Conservation (phyloP, 2,888 invertebrate genomes). For the Microplitis deprimator region DNA sequence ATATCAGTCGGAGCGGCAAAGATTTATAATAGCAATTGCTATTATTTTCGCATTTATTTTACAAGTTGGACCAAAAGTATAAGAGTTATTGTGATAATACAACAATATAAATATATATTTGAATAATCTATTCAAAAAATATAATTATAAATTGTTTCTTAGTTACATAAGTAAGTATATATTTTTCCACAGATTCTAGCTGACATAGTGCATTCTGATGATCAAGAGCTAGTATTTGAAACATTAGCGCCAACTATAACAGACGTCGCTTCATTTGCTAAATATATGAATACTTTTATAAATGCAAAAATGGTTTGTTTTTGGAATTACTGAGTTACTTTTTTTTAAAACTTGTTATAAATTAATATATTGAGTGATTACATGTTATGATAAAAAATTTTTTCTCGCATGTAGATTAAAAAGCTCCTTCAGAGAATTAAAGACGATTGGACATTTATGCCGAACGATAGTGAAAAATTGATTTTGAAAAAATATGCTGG, state of each 20-base stretch:
- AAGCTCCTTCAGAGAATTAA: background rate
- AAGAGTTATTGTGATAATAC: background rate
- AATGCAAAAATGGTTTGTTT: constrained; percentile 24
- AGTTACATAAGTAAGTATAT: background rate
- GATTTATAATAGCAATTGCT: background rate
- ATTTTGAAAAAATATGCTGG: background rate
- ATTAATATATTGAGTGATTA: too few species aligned
- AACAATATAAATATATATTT: background rate
- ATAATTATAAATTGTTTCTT: too few species aligned
- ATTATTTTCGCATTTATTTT: background rate
- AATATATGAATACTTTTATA: constrained; percentile 3
- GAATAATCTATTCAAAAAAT: too few species aligned
- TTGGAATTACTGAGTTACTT: background rate
- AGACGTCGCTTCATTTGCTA: background rate
- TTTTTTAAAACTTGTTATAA: too few species aligned
- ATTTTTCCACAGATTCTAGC: constrained; percentile 7
- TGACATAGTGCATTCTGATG: constrained; percentile 12
- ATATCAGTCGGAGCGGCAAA: constrained; percentile 32
- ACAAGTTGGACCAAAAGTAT: background rate
- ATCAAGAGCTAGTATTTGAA: constrained; percentile 25
- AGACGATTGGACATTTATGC: background rate
- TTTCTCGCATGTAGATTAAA: background rate
- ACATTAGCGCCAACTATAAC: background rate
- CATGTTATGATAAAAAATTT: background rate
- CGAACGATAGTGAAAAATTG: background rate